These are phyloP conservation scores for Drosophila prosaltans DNA, from an alignment of 1,140 invertebrate species.

Conservation along the genomic window DNA sequence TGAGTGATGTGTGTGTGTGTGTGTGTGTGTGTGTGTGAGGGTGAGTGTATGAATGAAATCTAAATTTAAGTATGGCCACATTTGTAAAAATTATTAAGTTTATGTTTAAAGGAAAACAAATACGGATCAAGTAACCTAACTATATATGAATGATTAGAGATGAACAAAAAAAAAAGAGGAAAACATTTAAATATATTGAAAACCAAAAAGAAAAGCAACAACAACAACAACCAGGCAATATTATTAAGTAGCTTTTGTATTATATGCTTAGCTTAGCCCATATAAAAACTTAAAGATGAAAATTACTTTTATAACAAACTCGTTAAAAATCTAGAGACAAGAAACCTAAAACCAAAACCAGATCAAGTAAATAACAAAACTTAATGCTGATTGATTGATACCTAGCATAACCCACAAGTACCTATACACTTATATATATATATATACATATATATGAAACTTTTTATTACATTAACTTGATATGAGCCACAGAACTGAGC, in stretches of 20 bases:
- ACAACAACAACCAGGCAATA: constrained; percentile 12
- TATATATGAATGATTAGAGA: constrained; percentile 15
- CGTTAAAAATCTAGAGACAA: constrained; percentile 37
- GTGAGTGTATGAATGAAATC: constrained; percentile 33
- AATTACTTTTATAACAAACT: constrained; percentile 63
- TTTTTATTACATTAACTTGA: constrained; percentile 71
- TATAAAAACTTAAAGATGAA: constrained; percentile 39
- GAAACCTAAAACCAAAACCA: constrained; percentile 15
- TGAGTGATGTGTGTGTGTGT: constrained; percentile 6
- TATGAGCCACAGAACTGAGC: constrained; percentile 76
- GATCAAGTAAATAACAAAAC: constrained; percentile 37
- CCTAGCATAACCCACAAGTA: constrained; percentile 73
- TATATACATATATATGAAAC: constrained; percentile 51
- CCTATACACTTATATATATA: constrained; percentile 45
- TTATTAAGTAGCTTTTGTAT: constrained; percentile 74
- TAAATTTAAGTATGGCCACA: constrained; percentile 68
- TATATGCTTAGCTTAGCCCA: constrained; percentile 73
- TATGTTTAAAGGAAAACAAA: constrained; percentile 51
- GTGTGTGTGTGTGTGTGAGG: constrained; percentile 17
- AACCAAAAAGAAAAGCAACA: background rate
- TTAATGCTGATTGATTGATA: constrained; percentile 51
- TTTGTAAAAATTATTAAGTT: constrained; percentile 72
- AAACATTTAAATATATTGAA: constrained; percentile 57
- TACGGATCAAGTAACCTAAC: constrained; percentile 56
- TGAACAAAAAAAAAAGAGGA: constrained; percentile 10